Evolutionary conservation across 2,797 vertebrate species (phyloP).

Genomic region (Pipistrellus kuhlii): DNA sequence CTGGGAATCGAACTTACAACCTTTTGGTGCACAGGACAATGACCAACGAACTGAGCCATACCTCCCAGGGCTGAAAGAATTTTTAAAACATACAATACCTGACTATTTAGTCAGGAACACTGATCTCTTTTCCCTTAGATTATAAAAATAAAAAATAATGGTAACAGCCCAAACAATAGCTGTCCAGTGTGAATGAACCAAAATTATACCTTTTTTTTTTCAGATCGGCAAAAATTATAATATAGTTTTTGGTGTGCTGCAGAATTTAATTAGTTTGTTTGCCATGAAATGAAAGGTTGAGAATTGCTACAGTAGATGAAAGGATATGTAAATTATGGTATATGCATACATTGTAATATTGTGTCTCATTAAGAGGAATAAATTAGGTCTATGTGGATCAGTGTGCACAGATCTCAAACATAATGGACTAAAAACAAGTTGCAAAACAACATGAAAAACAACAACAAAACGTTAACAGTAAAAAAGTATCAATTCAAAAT

Average conservation of each 20-base stretch:
- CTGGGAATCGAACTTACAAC: background rate
- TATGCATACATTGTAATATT: background rate
- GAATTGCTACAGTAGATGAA: background rate
- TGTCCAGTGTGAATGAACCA: background rate
- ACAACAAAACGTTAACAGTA: background rate
- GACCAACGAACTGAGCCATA: too few species aligned
- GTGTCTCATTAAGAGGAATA: background rate
- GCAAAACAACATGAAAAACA: background rate
- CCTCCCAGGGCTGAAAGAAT: background rate
- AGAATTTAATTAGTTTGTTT: background rate
- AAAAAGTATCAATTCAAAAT: background rate
- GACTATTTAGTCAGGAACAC: background rate
- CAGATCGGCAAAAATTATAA: background rate
- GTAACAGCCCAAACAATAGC: background rate
- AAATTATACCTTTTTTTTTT: background rate
- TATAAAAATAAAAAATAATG: background rate
- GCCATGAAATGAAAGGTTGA: background rate
- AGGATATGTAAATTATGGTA: background rate
- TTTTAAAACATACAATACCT: background rate
- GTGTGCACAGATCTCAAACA: background rate
- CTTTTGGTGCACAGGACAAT: background rate
- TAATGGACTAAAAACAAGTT: background rate
- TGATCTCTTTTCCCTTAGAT: background rate
- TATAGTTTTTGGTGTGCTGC: background rate
- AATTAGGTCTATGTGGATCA: background rate